Percentiles rank a stretch among this genome's conserved stretches.
Conservation (phyloP, 2,797 vertebrate genomes). For the Pygocentrus nattereri region DNA sequence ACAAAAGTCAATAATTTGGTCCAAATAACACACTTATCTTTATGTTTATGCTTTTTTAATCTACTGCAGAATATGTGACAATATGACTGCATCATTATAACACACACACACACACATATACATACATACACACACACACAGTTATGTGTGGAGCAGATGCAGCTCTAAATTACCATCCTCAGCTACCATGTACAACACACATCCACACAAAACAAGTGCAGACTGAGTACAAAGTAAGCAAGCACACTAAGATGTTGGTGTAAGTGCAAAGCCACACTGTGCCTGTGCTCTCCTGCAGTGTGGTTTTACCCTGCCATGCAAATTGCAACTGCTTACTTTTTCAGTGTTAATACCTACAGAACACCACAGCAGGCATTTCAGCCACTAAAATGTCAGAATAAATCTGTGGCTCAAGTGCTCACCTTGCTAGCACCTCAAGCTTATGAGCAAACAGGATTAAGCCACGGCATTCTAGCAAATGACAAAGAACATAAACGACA, state of each 20-base stretch:
- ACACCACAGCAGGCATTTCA: neutral
- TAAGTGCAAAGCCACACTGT: slow-evolving; percentile 53
- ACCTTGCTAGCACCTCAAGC: neutral
- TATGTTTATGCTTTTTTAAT: too few species aligned
- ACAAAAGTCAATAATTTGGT: too few species aligned
- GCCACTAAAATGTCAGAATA: slow-evolving; percentile 1
- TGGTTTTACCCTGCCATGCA: slow-evolving; percentile 1
- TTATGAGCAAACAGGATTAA: slow-evolving; percentile 7
- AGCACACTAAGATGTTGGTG: slow-evolving; percentile 42
- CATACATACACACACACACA: too few species aligned
- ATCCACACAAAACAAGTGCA: slow-evolving; percentile 44
- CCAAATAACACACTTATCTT: too few species aligned
- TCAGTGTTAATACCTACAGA: neutral
- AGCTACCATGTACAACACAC: slow-evolving; percentile 24
- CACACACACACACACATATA: too few species aligned
- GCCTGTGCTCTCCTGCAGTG: slow-evolving; percentile 42
- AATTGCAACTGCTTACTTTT: slow-evolving; percentile 8
- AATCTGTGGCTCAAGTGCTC: slow-evolving; percentile 2
- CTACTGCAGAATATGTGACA: neutral
- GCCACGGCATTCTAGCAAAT: slow-evolving; percentile 8
- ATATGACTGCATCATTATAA: neutral
- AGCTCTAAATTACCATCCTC: slow-evolving; percentile 6
- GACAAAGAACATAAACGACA: neutral
- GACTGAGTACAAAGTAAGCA: slow-evolving; percentile 50
- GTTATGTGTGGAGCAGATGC: slow-evolving; percentile 35